phyloP scores from a whole-genome alignment of 2,797 vertebrate species.

The Karalla daura region DNA sequence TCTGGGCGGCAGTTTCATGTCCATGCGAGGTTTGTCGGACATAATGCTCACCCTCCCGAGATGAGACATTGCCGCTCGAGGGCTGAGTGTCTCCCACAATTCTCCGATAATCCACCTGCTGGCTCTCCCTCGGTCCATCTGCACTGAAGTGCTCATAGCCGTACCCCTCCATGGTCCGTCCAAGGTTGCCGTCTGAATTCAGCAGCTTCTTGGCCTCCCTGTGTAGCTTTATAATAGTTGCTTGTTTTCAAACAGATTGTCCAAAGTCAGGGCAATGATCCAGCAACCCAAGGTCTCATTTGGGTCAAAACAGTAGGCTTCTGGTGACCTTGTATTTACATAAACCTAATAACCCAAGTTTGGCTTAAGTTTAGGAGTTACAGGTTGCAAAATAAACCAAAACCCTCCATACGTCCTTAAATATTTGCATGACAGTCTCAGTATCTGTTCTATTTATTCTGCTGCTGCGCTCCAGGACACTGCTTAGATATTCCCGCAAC shows the following conservation, averaged over 20 bases:
- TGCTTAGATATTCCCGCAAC: conserved; percentile 41
- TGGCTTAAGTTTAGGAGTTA: not conserved
- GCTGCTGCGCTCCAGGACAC: conserved; percentile 25
- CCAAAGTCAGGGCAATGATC: conserved; percentile 17
- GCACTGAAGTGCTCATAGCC: conserved; percentile 52
- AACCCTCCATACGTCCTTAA: conserved; percentile 16
- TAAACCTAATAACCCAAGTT: not conserved
- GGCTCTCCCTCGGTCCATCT: conserved; percentile 49
- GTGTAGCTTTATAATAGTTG: conserved; percentile 1
- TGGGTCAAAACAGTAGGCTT: conserved; percentile 1
- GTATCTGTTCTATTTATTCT: conserved; percentile 12
- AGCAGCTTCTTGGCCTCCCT: conserved; percentile 15
- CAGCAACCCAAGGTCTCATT: conserved; percentile 24
- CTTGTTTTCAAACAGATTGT: conserved; percentile 20
- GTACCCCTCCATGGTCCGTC: conserved; percentile 73
- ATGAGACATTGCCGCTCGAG: not conserved
- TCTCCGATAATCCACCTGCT: conserved; percentile 70
- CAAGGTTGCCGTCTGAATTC: conserved; percentile 51
- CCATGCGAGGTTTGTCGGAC: conserved; percentile 57
- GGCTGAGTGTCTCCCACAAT: conserved; percentile 75
- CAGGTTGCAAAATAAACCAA: conserved; percentile 26
- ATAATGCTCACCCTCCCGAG: conserved; percentile 41
- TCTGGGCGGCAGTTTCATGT: conserved; percentile 88
- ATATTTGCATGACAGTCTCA: conserved; percentile 45
- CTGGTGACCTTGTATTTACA: not conserved